Base-by-base conservation (phyloP, 2,888 invertebrate species). In the Ophion costatus region DNA sequence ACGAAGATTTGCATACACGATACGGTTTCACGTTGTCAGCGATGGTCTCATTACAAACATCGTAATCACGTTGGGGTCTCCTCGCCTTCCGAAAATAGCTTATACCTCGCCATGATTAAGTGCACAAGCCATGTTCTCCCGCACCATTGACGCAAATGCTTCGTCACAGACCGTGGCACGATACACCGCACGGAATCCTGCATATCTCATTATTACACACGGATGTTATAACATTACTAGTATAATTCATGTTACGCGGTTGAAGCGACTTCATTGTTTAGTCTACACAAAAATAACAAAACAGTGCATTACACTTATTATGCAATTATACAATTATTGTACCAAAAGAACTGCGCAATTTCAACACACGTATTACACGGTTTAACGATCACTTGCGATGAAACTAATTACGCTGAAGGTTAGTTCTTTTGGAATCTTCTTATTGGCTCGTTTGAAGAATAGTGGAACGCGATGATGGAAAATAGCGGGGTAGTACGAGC, bases 1-100 rank as follows among this genome's bases (percentile, higher is more conserved):
- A 29, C 29, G 4, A 29, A 29, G 29, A 29, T 29, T 29, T 29
- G 29, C 29, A 29, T 38, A 79, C 29, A 33, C 69, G 57, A 71
- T 45, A 80, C 66, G 67, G 66, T 67, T 80, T 70, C 42, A 38
- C 63, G 42, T 22, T 20, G 69, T 45, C 70, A 20, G 38, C 73
- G 61, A 42, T 66, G 59, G 70, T 77, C 75, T 22, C 82, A 66
- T 56, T 82, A 66, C 83, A 85, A 85, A 83, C 80, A 66, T 22
- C 75, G 74, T 79, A 84, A 84, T 64, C 51, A 69, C 51, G 29
- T 4, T 66, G 20, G 51, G 33, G 59, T 67, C 78, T 82, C 51
- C 45, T 66, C 74, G 63, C 69, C 78, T 79, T 63, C 29, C n/a
- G 51, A 61, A 20, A 69, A 75, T 67, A 51, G 2, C 42, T 51